phyloP scores from a whole-genome alignment of 1,140 invertebrate species.

The Drosophila varians region DNA sequence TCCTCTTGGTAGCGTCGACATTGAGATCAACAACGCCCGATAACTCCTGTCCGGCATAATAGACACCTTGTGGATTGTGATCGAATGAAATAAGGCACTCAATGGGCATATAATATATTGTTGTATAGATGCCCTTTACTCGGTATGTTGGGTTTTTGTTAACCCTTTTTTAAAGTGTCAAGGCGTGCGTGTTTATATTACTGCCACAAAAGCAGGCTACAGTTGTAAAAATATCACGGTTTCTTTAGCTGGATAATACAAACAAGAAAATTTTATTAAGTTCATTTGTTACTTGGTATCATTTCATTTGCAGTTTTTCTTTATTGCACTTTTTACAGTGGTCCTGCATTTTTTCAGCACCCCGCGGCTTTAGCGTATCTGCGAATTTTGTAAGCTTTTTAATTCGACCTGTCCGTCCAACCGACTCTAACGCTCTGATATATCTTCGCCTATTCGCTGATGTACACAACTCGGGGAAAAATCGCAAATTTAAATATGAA shows the following conservation, averaged over 20 bases:
- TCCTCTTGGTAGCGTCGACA: constrained; percentile 79
- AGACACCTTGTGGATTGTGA: constrained; percentile 85
- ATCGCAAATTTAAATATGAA: constrained; percentile 29
- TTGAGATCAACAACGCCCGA: constrained; percentile 84
- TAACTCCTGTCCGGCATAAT: constrained; percentile 85
- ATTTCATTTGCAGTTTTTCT: constrained; percentile 67
- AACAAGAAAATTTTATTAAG: constrained; percentile 40
- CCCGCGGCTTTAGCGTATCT: constrained; percentile 31
- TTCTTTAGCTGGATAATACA: constrained; percentile 37
- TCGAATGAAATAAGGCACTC: constrained; percentile 85
- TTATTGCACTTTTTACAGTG: constrained; percentile 52
- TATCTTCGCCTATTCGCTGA: constrained; percentile 33
- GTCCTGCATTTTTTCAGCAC: constrained; percentile 66
- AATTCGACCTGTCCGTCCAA: constrained; percentile 6
- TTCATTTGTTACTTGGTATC: constrained; percentile 63
- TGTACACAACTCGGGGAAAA: constrained; percentile 24
- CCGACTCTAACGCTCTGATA: constrained; percentile 53
- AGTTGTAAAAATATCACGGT: constrained; percentile 74
- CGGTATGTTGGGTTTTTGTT: constrained; percentile 20
- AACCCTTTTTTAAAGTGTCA: constrained; percentile 5
- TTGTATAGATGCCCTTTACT: constrained; percentile 57
- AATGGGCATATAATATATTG: constrained; percentile 84
- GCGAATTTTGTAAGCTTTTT: constrained; percentile 39
- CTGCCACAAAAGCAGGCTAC: constrained; percentile 74
- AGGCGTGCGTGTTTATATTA: constrained; percentile 13